Percentiles rank a stretch among this genome's conserved stretches.
Evolutionary conservation across 2,888 invertebrate species (phyloP).

Genomic region (Saturnia japonica): DNA sequence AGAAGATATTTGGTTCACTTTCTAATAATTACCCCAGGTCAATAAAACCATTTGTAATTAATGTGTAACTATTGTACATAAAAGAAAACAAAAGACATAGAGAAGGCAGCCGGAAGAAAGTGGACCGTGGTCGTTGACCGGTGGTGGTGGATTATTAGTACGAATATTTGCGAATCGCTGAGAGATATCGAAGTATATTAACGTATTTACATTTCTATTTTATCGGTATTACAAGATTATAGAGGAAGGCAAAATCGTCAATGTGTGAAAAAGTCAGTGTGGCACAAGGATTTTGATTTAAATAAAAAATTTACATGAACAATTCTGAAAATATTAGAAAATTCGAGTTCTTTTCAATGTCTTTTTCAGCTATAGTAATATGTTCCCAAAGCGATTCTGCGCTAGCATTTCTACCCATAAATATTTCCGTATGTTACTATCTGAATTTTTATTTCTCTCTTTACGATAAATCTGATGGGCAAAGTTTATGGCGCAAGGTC

Average conservation of each 20-base stretch:
- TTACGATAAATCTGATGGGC: neutral
- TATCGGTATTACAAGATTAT: neutral
- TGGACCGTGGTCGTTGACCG: slow-evolving; percentile 1
- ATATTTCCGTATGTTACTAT: neutral
- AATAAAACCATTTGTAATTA: neutral
- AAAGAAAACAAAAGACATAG: neutral
- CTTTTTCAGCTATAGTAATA: neutral
- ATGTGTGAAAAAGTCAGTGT: neutral
- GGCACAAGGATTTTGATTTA: too few species aligned
- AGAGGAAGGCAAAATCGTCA: neutral
- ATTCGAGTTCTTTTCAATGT: neutral
- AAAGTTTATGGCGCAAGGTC: neutral
- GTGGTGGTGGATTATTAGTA: neutral
- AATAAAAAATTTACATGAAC: too few species aligned
- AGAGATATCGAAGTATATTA: neutral
- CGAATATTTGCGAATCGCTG: neutral
- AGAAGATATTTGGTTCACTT: neutral
- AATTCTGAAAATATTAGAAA: neutral
- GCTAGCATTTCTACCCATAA: neutral
- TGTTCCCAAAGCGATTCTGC: neutral
- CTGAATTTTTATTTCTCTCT: neutral
- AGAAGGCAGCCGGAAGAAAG: neutral
- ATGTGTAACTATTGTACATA: neutral
- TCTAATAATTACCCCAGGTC: neutral
- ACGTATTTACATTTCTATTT: neutral